Conservation (phyloP, 2,888 invertebrate genomes). For the Podotricha telesiphe region DNA sequence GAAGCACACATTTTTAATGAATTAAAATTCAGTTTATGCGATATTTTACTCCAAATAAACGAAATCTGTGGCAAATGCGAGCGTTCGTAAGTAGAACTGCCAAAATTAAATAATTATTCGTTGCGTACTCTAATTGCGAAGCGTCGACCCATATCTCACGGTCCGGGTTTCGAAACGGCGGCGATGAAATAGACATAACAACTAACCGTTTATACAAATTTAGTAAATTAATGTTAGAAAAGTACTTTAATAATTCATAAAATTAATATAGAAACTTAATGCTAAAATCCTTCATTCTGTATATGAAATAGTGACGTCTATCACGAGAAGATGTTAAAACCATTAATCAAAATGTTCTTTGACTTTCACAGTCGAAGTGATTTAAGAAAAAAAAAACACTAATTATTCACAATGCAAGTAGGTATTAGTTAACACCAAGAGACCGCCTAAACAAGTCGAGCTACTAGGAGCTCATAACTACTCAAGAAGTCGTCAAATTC, state of each 20-base stretch:
- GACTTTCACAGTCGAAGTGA: background rate
- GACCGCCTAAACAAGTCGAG: conserved; percentile 56
- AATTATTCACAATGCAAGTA: conserved; percentile 11
- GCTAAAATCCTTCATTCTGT: too few species aligned
- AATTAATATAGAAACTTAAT: too few species aligned
- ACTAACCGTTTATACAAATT: too few species aligned
- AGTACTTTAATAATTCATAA: too few species aligned
- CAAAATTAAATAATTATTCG: conserved; percentile 75
- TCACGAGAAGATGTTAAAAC: background rate
- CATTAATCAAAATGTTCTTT: too few species aligned
- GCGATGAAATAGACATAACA: conserved; percentile 11
- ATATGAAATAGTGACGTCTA: background rate
- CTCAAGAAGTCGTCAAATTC: conserved; percentile 55
- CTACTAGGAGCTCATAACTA: conserved; percentile 69
- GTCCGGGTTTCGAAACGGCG: conserved; percentile 70
- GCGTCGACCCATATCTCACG: conserved; percentile 80
- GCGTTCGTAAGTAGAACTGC: conserved; percentile 44
- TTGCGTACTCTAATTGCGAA: conserved; percentile 75
- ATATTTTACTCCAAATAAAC: conserved; percentile 15
- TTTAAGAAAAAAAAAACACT: background rate
- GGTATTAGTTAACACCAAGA: conserved; percentile 37
- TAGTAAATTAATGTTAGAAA: too few species aligned
- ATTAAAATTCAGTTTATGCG: background rate
- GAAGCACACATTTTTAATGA: background rate
- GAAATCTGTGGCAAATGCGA: conserved; percentile 7